Evolutionary conservation across 1,140 invertebrate genomes (phyloP), one percentile per base, ranked within the genome.

Genomic region (Musca vetustissima): DNA sequence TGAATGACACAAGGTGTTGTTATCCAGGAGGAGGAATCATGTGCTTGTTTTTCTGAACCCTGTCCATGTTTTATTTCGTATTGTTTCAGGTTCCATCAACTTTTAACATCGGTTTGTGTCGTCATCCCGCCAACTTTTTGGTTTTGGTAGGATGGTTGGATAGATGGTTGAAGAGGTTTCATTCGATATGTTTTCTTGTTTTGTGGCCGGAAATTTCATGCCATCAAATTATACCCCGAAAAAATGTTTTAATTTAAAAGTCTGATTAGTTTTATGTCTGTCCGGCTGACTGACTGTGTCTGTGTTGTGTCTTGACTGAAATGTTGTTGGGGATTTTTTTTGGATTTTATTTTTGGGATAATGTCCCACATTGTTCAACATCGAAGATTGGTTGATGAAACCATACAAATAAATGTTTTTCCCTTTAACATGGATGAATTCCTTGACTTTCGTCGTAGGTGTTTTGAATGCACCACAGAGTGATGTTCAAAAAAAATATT

Each of bases 241-340:
- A 61, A 61, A 61, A 49, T 8, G 64, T 66, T 66, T 52, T 52
- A 52, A 66, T 50, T 49, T 52, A 66, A 50, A 49, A 52, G 47
- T 52, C 64, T 66, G 47, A 66, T 66, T 52, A 66, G 49, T 52
- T 66, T 66, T 66, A 19, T 50, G 64, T 52, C 64, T 50, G 47
- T 8, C 6, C 13, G 36, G 6, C 64, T 50, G 47, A 43, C 6
- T 43, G 36, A 8, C 36, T 43, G 36, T 13, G 36, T 43, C 13
- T 43, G n/a, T 43, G 36, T 43, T 9, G 28, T 13, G 11, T 11
- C 11, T 43, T 6, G 36, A 6, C 36, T 13, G 2, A 11, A 13
- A 43, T 43, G 36, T 43, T 43, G 36, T 43, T 43, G 36, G 6
- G 6, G 36, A 43, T 43, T 43, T 43, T 43, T 43, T 32, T 32